Conservation (phyloP, 37 sponge, comb jelly and placozoan species). For the Ephydatia muelleri region DNA sequence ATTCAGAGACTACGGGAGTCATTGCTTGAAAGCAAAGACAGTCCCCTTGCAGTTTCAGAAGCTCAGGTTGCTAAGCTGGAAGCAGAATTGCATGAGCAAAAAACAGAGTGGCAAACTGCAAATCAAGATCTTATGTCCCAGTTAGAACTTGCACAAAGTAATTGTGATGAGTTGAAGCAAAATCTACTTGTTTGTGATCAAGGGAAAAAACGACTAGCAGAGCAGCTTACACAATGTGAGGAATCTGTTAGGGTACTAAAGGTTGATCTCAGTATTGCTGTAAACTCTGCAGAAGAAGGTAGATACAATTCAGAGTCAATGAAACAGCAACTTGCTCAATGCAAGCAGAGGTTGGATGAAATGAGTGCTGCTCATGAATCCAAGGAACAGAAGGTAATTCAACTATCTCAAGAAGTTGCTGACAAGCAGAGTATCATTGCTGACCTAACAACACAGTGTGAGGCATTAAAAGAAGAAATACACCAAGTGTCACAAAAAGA, state of each 20-base stretch:
- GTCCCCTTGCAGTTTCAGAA: constrained; percentile 12
- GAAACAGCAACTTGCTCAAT: constrained; percentile 5
- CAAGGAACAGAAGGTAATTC: neutral
- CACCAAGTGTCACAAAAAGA: neutral
- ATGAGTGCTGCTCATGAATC: neutral
- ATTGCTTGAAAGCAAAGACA: constrained; percentile 12
- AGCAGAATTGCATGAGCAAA: neutral
- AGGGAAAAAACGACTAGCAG: constrained; percentile 14
- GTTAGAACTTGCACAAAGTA: constrained; percentile 40
- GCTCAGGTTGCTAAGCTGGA: neutral
- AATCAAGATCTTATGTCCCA: constrained; percentile 51
- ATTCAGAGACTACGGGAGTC: constrained; percentile 7
- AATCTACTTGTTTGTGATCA: neutral
- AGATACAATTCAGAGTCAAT: neutral
- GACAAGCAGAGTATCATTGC: constrained; percentile 32
- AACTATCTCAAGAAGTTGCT: constrained; percentile 17
- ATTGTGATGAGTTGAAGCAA: constrained; percentile 20
- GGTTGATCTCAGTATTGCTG: constrained; percentile 42
- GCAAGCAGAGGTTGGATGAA: constrained; percentile 4
- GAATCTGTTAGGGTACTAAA: constrained; percentile 22
- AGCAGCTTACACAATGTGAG: constrained; percentile 21
- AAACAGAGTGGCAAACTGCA: constrained; percentile 16
- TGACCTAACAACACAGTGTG: constrained; percentile 15
- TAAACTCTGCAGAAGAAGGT: constrained; percentile 7
- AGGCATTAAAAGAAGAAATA: constrained; percentile 36